Conservation (phyloP, 1,140 invertebrate genomes). For the Nasonia longicornis region DNA sequence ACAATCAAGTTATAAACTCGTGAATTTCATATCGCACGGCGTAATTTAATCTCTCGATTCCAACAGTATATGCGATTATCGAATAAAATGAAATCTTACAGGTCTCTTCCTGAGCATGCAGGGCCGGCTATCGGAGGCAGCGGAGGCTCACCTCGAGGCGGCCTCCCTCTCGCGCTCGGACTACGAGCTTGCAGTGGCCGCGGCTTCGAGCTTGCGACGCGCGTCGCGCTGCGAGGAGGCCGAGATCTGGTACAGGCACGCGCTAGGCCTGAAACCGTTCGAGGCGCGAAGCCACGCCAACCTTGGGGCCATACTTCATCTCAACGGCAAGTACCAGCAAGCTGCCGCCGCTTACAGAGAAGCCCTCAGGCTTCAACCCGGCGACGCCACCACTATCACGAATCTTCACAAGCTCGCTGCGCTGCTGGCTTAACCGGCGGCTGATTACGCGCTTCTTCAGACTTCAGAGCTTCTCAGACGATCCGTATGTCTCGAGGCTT, state of each 20-base stretch:
- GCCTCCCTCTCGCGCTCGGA: slow-evolving; percentile 82
- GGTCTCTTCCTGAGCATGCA: slow-evolving; percentile 88
- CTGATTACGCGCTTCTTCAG: background rate
- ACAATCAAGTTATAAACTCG: too few species aligned
- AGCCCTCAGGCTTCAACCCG: slow-evolving; percentile 85
- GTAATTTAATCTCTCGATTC: too few species aligned
- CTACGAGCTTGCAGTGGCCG: slow-evolving; percentile 86
- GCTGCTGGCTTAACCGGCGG: slow-evolving; percentile 68
- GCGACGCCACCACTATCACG: slow-evolving; percentile 86
- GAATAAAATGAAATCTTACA: slow-evolving; percentile 61
- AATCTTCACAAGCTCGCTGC: slow-evolving; percentile 86
- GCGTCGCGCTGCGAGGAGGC: slow-evolving; percentile 82
- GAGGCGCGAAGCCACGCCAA: slow-evolving; percentile 92
- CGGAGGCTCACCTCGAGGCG: slow-evolving; percentile 80
- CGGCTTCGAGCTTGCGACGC: slow-evolving; percentile 86
- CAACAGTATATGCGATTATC: too few species aligned
- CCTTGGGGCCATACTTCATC: slow-evolving; percentile 91
- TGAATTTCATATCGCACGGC: too few species aligned
- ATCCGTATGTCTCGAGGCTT: background rate
- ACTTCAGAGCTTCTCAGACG: too few species aligned
- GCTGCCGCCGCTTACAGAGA: slow-evolving; percentile 86
- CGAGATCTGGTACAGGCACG: slow-evolving; percentile 86
- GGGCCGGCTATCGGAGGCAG: slow-evolving; percentile 84
- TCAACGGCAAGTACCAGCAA: slow-evolving; percentile 89
- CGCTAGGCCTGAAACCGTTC: slow-evolving; percentile 79